Base-by-base conservation (phyloP, 92 coral and sea anemone species). In the Zoanthus sansibaricus region DNA sequence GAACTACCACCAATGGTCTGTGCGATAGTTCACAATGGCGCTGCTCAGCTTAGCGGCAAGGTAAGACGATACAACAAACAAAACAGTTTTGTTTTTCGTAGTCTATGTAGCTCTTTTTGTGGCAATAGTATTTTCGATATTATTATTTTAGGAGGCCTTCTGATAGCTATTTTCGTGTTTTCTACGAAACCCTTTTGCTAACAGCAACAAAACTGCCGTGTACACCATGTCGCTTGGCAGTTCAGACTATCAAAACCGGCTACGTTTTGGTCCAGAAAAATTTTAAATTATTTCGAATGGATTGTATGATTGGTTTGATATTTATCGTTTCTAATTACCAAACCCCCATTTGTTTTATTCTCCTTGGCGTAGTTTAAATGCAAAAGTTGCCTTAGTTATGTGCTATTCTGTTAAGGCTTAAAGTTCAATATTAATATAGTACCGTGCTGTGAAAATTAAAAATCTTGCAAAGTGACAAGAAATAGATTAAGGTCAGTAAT, bases 1-100 rank as follows among this genome's bases (percentile, higher is more conserved):
- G 98, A 95, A 79, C 83, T 97, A n/a, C 99, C 99, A 11, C 99
- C 99, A 10, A 97, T 97, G 99, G 93, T 97, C 37, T 93, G 99
- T 91, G 99, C 99, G 9, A 73, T 97, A 17, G 99, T 97, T 16
- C 98, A 97, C 54, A 93, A 97, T 87, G 99, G 99, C 18, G 91
- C 99, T 70, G 99, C 99, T 42, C 97, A 95, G 72, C 88, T 97
- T 31, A 95, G 94, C 70, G 98, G 98, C 37, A 93, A 87, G 95
- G 99, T 97, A 73, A 87, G 61, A 17, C 25, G 30, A 58, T 14
- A 20, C 69, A 17, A 62, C 69, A 62, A 20, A 62, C 25, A 62
- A 62, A 62, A 62, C 30, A 62, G 7, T 62, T 78, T 33, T 42
- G 45, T 78, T 78, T 78, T 72, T 30, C 42, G 59, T 11, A 2